These are phyloP conservation scores for Pemphigus obesinymphae DNA, from an alignment of 1,140 invertebrate species.

Conservation along the genomic window DNA sequence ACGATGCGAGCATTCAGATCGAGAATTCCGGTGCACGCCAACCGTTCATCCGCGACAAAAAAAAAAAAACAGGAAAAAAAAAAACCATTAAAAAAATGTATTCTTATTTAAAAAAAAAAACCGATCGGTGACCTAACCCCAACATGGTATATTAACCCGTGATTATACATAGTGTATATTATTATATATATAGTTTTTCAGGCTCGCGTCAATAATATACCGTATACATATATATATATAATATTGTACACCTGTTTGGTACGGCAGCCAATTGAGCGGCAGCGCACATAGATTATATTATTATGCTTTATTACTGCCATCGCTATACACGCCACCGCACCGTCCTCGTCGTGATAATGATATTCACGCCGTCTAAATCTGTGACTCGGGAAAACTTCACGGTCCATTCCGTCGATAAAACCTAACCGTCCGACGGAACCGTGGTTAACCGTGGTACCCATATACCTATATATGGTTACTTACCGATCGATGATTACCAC, in stretches of 20 bases:
- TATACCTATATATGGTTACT: not conserved
- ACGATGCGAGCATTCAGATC: not conserved
- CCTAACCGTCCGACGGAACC: constrained; percentile 8
- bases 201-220: not conserved
- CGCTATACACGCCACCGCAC: not conserved
- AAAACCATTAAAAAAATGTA: no score
- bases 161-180: not conserved
- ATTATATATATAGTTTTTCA: not conserved
- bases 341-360: not conserved
- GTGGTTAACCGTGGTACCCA: not conserved
- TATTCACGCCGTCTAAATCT: not conserved
- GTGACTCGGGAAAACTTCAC: constrained; percentile 22
- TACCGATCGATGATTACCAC: not conserved
- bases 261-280: not conserved
- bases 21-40: not conserved
- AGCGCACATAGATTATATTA: not conserved
- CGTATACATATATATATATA: not conserved
- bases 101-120: not conserved
- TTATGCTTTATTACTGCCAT: not conserved
- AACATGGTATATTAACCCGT: not conserved
- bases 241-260: not conserved
- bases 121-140: not conserved
- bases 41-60: constrained; percentile 6
- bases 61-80: not conserved
- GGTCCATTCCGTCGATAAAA: constrained; percentile 18